phyloP scores from a whole-genome alignment of 2,888 invertebrate species.

The Drosophila anomalata region DNA sequence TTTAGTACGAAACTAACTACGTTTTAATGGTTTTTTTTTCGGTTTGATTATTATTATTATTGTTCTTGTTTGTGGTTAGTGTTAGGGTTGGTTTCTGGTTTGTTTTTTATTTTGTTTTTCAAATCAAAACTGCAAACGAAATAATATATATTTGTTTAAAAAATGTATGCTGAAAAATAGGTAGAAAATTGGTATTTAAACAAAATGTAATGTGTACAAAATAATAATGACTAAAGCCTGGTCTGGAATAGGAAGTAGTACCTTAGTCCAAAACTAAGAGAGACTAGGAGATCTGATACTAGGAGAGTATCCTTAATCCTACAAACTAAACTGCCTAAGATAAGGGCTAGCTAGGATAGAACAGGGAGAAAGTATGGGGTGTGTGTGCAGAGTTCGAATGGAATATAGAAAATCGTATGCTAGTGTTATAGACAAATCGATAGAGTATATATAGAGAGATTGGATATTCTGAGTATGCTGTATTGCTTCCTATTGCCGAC shows the following conservation, averaged over 20 bases:
- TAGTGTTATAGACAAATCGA: constrained; percentile 52
- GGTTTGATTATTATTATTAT: constrained; percentile 25
- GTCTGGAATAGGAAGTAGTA: constrained; percentile 64
- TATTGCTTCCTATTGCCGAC: constrained; percentile 72
- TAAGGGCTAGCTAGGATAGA: constrained; percentile 1
- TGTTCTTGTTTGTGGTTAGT: constrained; percentile 48
- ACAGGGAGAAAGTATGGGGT: not conserved
- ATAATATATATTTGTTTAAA: constrained; percentile 62
- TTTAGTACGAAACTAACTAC: constrained; percentile 71
- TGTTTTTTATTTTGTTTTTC: constrained; percentile 25
- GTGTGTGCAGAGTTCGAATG: constrained; percentile 32
- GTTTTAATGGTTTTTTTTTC: constrained; percentile 57
- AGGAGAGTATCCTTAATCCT: constrained; percentile 8
- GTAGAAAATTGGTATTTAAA: constrained; percentile 78
- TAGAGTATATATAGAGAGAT: constrained; percentile 46
- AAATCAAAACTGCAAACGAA: constrained; percentile 76
- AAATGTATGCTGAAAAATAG: constrained; percentile 75
- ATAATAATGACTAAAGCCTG: constrained; percentile 81
- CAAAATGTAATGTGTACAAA: constrained; percentile 59
- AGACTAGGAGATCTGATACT: constrained; percentile 8
- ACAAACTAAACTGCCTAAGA: constrained; percentile 23
- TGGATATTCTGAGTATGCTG: too few species aligned
- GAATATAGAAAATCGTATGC: constrained; percentile 23
- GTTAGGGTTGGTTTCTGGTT: constrained; percentile 53
- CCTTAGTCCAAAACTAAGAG: constrained; percentile 38